phyloP scores from a whole-genome alignment of 2,797 vertebrate genomes.

The Tapera naevia region DNA sequence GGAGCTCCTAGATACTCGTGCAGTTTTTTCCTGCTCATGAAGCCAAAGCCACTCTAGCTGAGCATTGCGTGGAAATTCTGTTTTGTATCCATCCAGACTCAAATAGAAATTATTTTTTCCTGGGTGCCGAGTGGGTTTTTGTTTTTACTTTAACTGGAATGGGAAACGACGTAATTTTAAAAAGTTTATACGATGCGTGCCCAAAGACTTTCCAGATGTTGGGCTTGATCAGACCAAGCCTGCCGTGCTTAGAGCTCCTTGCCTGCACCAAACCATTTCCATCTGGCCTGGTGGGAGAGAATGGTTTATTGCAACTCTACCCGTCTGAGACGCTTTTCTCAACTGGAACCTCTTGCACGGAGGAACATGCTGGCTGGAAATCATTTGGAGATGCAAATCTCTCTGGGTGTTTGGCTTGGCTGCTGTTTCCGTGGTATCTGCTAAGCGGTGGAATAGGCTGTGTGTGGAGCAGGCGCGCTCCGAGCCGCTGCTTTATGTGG shows the following conservation, averaged over 20 bases:
- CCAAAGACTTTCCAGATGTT: constrained; percentile 55
- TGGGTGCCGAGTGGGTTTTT: neutral
- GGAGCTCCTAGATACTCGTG: neutral
- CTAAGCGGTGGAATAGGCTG: neutral
- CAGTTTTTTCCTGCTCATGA: neutral
- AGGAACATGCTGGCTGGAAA: constrained; percentile 33
- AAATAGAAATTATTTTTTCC: neutral
- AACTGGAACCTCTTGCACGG: neutral
- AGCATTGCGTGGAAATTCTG: neutral
- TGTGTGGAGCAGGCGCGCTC: neutral
- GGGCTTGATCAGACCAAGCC: constrained; percentile 9
- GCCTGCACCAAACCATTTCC: constrained; percentile 45
- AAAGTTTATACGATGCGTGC: neutral
- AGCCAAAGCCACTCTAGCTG: neutral
- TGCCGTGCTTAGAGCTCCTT: neutral
- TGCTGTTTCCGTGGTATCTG: neutral
- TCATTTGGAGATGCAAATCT: constrained; percentile 19
- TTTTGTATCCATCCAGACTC: neutral
- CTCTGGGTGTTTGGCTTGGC: constrained; percentile 45
- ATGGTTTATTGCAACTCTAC: constrained; percentile 33
- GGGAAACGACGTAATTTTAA: neutral
- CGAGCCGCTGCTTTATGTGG: neutral
- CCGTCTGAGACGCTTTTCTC: constrained; percentile 21
- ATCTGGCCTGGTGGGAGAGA: constrained; percentile 33
- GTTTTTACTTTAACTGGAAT: neutral